Conservation (phyloP, 2,797 vertebrate species). For the Microctenopoma lineatum region DNA sequence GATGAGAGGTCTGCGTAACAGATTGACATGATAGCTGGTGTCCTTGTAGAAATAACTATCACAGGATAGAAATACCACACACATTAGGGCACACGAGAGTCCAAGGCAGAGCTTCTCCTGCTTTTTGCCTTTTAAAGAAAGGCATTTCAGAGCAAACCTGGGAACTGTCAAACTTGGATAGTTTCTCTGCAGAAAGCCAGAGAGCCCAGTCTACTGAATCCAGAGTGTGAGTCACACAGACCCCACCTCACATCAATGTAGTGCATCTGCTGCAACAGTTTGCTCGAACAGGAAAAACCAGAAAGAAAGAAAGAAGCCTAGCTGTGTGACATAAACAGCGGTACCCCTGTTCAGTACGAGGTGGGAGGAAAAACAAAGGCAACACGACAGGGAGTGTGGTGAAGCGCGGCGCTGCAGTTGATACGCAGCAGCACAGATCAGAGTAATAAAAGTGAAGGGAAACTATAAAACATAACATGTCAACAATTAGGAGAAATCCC, state of each 20-base stretch:
- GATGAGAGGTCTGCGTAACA: conserved; percentile 52
- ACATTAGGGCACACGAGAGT: conserved; percentile 54
- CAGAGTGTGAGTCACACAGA: conserved; percentile 64
- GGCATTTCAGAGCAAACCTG: conserved; percentile 80
- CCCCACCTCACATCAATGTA: conserved; percentile 56
- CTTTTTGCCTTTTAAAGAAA: conserved; percentile 84
- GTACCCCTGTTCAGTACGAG: conserved; percentile 37
- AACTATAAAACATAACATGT: neutral
- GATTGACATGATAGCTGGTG: conserved; percentile 59
- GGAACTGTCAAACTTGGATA: conserved; percentile 78
- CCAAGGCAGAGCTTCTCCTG: conserved; percentile 56
- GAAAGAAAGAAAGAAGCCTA: conserved; percentile 7
- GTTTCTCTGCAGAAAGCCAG: conserved; percentile 73
- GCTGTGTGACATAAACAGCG: conserved; percentile 44
- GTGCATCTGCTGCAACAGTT: conserved; percentile 47
- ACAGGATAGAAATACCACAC: conserved; percentile 67
- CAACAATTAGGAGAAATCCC: neutral
- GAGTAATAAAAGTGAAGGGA: neutral
- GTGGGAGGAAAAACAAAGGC: conserved; percentile 42
- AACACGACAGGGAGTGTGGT: conserved; percentile 10
- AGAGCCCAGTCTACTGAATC: conserved; percentile 57
- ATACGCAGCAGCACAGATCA: conserved; percentile 6
- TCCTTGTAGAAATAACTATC: conserved; percentile 51
- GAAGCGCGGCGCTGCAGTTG: conserved; percentile 13
- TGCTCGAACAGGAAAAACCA: conserved; percentile 42